Base-by-base conservation (phyloP, 2,797 vertebrate genomes). In the Sebastiscus tertius region DNA sequence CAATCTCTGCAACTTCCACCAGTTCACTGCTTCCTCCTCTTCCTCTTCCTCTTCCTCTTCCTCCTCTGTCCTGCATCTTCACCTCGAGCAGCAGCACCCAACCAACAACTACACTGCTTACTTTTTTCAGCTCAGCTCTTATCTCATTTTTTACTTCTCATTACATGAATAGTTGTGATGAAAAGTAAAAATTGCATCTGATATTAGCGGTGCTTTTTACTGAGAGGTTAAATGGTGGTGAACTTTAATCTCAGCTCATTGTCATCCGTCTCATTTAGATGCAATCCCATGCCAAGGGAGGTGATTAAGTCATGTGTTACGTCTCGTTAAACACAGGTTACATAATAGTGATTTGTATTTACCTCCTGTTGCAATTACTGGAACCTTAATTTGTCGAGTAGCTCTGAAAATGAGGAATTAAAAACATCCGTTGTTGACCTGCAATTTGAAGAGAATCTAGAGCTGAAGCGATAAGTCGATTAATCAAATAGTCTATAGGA, bases 301-400 rank as follows among this genome's bases (percentile, higher is more conserved):
- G 49, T 42, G 81, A 83, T 88, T 78, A 84, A 71, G 66, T 69
- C 54, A 36, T 70, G 60, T 66, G 61, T 78, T 69, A 16, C 36
- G 46, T 81, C 62, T 68, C 72, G 24, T 64, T 73, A 64, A 84
- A 66, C 75, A 70, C 65, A 74, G 18, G 64, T 91, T 91, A 83
- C 70, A 60, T 80, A 84, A 90, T 2, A 1, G 46, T 39, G 58
- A 80, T 81, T 46, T 52, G 83, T 73, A 42, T 49, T 77, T n/a
- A 16, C 2, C 1, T 69, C 20, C 62, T 62, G 58, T 73, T 39
- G 39, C 64, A 71, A 71, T 74, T 64, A 69, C 54, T 70, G 39
- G 9, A 70, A 72, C 11, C 18, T 72, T 61, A 42, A 61, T 78
- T 80, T 26, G 31, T 61, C 24, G 34, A 80, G 60, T 63, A 20